A percentile compares a stretch with the other conserved stretches of the same genome.
Conservation (phyloP, 2,888 invertebrate species). For the Drosophila stalkeri region DNA sequence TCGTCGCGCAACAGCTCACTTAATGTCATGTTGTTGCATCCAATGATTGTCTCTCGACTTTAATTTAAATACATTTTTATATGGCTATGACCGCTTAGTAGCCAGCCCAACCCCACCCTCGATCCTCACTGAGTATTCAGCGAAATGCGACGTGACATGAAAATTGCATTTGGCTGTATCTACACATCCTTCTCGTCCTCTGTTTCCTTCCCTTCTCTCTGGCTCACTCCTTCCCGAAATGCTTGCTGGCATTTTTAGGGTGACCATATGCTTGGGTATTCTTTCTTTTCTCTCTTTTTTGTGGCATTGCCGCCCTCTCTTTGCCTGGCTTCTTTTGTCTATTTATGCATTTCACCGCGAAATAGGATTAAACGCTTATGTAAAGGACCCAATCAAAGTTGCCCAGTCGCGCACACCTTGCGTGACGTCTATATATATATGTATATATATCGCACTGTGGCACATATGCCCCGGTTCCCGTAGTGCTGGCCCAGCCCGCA, state of each 20-base stretch:
- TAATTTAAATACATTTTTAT: conserved; percentile 71
- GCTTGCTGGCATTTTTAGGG: conserved; percentile 43
- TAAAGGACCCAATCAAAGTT: conserved; percentile 81
- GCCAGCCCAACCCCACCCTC: conserved; percentile 17
- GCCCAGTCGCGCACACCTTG: conserved; percentile 60
- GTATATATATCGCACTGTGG: conserved; percentile 17
- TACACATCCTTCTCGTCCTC: conserved; percentile 10
- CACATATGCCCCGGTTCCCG: conserved; percentile 77
- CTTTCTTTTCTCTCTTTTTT: conserved; percentile 19
- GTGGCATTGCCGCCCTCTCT: conserved; percentile 29
- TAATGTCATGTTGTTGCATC: conserved; percentile 77
- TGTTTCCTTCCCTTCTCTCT: neutral
- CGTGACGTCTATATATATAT: conserved; percentile 56
- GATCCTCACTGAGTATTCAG: conserved; percentile 34
- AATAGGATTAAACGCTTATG: conserved; percentile 84
- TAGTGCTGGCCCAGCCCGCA: conserved; percentile 44
- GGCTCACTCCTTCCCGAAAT: conserved; percentile 8
- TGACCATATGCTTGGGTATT: conserved; percentile 55
- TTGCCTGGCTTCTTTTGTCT: conserved; percentile 66
- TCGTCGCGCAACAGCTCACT: conserved; percentile 59
- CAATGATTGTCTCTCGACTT: conserved; percentile 70
- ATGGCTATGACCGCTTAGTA: conserved; percentile 60
- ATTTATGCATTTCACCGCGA: conserved; percentile 84
- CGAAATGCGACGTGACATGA: conserved; percentile 75
- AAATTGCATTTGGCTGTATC: conserved; percentile 66